Evolutionary conservation across 2,113 vertebrate genomes (phyloP), one percentile per base, ranked within the genome.

Genomic region (Syngnathus typhle): DNA sequence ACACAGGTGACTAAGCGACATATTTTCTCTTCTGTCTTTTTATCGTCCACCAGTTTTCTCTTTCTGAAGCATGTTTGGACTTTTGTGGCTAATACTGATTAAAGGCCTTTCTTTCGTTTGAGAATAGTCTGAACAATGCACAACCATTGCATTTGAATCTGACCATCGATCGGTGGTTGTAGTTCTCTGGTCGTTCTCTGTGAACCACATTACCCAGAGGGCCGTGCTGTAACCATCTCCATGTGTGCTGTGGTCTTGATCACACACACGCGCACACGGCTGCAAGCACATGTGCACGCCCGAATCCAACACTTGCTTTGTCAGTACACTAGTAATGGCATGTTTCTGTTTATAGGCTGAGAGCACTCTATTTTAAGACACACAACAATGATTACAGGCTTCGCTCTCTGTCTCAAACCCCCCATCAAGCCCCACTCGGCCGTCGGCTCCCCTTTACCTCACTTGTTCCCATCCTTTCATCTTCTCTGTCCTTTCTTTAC

Each of bases 321-420:
- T 92, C 87, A 89, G 86, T 87, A 88, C 85, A 76, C 82, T 79
- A 86, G 86, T 91, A 90, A 91, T 90, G 83, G 83, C 80, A 88
- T 89, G 89, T 88, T 92, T 82, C 88, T 88, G 89, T 92, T 91
- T 89, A 90, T 91, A 91, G 88, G 82, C 77, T 75, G 82, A 77
- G 81, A 62, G 81, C 75, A 64, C 82, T 89, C 91, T 92, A 92
- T 92, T 90, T 91, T 92, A 91, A 88, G 90, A 91, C 89, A 86
- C 89, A 90, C 86, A 91, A 92, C 80, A 86, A 80, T 89, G 90
- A 92, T 89, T 91, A 86, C 84, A 90, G 88, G 81, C 87, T 78
- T 80, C 71, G 81, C 55, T 75, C 56, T 78, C 69, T 73, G 72
- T 78, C 76, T 72, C 81, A 15, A 44, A 27, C 6, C 39, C 39